phyloP scores from a whole-genome alignment of 2,888 invertebrate genomes.

The Ligdia adustata region DNA sequence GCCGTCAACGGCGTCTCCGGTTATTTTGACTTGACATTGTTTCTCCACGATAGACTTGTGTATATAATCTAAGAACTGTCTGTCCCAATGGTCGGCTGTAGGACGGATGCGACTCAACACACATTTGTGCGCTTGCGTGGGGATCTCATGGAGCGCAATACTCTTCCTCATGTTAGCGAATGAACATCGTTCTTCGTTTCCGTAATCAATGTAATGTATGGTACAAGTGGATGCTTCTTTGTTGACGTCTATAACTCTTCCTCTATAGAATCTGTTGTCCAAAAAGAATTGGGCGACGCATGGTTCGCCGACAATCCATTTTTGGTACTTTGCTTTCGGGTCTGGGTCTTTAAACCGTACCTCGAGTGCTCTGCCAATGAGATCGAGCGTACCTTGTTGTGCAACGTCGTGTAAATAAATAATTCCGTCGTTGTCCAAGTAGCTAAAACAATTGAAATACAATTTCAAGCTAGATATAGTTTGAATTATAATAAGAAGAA shows the following conservation, averaged over 20 bases:
- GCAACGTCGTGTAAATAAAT: constrained; percentile 67
- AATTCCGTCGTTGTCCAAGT: constrained; percentile 73
- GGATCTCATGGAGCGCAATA: constrained; percentile 86
- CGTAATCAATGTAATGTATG: constrained; percentile 92
- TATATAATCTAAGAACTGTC: constrained; percentile 84
- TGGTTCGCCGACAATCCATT: constrained; percentile 86
- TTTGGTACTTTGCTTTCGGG: constrained; percentile 71
- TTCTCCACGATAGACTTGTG: constrained; percentile 85
- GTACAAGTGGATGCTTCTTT: constrained; percentile 64
- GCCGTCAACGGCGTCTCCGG: constrained; percentile 58
- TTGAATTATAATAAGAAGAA: background rate
- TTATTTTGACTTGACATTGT: constrained; percentile 75
- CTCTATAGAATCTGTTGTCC: constrained; percentile 89
- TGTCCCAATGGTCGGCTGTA: constrained; percentile 68
- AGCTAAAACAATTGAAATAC: constrained; percentile 48
- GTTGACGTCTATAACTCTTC: constrained; percentile 77
- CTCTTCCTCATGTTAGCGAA: constrained; percentile 84
- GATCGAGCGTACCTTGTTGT: constrained; percentile 66
- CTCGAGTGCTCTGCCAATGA: constrained; percentile 79
- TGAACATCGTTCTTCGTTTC: constrained; percentile 88
- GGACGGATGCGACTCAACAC: constrained; percentile 72
- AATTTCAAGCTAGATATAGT: constrained; percentile 41
- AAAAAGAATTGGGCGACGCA: constrained; percentile 87
- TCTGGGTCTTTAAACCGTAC: constrained; percentile 70
- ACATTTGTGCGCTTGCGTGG: constrained; percentile 86